Base-by-base conservation (phyloP, 2,888 invertebrate species). In the Eupithecia subfuscata region DNA sequence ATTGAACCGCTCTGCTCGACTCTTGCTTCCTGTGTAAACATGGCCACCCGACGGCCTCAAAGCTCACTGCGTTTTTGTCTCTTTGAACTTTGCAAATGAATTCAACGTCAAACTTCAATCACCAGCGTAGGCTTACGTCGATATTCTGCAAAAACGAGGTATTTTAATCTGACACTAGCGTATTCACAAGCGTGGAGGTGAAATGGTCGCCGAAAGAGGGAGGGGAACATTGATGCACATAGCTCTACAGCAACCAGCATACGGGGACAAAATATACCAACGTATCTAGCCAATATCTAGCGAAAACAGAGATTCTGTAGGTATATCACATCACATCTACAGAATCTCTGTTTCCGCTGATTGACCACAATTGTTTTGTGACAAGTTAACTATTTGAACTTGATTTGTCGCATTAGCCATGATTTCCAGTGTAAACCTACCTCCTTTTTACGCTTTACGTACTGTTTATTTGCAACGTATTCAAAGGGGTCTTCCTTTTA, bases 11-110 rank as follows among this genome's bases (percentile, higher is more conserved):
- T 30, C 8, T 34, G 30, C 34, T 3, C 7, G 16, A 30, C 30
- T 8, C 63, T 40, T 34, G 52, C 14, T 72, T 72, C 34, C 69
- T 37, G 12, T 43, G 65, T 70, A 43, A 70, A 60, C 34, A 22
- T 43, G 14, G 71, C 48, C 30, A 14, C 65, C 80, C 78, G 78
- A 63, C 63, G 72, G 69, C 71, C 78, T 83, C 80, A 84, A 85
- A 83, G 84, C 81, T 52, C 75, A 65, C 77, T 78, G 79, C 77
- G 80, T 78, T 81, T 85, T 83, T 83, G 83, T 84, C 82, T 84
- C 84, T 85, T 84, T 85, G 82, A 83, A 76, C 70, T 75, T 74
- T 74, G 78, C 80, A 84, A 84, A 84, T 84, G 84, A 82, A 85
- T 84, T 83, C 81, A 75, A 78, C 82, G 78, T 82, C 82, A 82